Evolutionary conservation across 2,113 vertebrate genomes (phyloP).

Genomic region (Mellivora capensis): DNA sequence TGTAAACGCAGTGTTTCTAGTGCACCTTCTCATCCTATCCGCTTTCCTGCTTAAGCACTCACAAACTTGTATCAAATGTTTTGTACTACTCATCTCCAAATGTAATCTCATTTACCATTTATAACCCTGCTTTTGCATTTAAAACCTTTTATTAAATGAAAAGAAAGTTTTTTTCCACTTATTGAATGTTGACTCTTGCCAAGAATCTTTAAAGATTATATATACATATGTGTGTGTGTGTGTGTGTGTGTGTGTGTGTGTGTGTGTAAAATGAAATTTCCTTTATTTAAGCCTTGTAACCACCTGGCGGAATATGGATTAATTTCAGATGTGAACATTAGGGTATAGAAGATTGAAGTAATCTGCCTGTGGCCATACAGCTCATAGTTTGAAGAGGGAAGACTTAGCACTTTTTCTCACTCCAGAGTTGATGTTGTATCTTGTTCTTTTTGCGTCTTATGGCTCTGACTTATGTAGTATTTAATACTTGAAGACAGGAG

Average conservation of each 20-base stretch:
- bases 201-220: not conserved
- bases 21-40: not conserved
- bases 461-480: not conserved
- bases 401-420: not conserved
- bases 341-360: not conserved
- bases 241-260: too few relatives aligned
- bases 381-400: not conserved
- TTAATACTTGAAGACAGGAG: not conserved
- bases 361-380: not conserved
- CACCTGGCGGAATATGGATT: not conserved
- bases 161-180: not conserved
- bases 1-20: not conserved
- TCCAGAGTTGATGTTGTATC: not conserved
- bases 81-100: not conserved
- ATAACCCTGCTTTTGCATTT: not conserved
- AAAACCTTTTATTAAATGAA: not conserved
- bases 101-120: conserved; percentile 6
- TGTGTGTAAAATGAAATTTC: too few relatives aligned
- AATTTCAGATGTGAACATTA: not conserved
- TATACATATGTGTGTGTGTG: too few relatives aligned
- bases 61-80: not conserved
- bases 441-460: not conserved
- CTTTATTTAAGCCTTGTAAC: not conserved
- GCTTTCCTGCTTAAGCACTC: not conserved
- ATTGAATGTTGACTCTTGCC: not conserved